A percentile compares a stretch with the other conserved stretches of the same genome.
phyloP scores from a whole-genome alignment of 1,140 invertebrate species.

The Drosophila oshimai region DNA sequence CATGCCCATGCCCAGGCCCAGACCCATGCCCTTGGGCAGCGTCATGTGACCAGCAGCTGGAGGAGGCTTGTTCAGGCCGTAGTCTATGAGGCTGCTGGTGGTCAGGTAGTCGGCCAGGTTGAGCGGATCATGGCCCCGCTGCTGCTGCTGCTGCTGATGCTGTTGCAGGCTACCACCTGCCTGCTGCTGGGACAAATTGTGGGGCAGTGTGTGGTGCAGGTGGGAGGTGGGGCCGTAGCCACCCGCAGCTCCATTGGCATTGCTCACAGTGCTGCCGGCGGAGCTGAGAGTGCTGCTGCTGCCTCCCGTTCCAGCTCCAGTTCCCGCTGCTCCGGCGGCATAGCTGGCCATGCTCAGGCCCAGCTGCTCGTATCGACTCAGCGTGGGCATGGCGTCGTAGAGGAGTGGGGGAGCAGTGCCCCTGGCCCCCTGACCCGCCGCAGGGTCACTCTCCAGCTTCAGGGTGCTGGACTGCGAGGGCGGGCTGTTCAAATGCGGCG shows the following conservation, averaged over 20 bases:
- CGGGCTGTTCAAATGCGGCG: conserved; percentile 73
- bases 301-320: conserved; percentile 33
- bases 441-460: conserved; percentile 64
- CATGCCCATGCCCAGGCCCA: conserved; percentile 13
- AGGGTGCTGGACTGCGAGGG: conserved; percentile 78
- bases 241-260: conserved; percentile 20
- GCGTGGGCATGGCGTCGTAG: conserved; percentile 74
- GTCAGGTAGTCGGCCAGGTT: conserved; percentile 77
- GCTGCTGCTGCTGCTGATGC: too few relatives aligned
- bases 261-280: conserved; percentile 52
- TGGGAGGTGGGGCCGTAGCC: conserved; percentile 55
- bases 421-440: conserved; percentile 39
- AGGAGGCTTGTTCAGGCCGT: conserved; percentile 74
- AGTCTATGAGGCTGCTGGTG: conserved; percentile 81
- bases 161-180: conserved; percentile 39
- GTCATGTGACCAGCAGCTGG: conserved; percentile 69
- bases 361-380: conserved; percentile 77
- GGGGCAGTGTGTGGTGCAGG: conserved; percentile 67
- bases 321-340: conserved; percentile 14
- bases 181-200: conserved; percentile 33
- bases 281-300: conserved; percentile 70
- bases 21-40: conserved; percentile 67
- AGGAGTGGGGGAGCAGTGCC: conserved; percentile 49
- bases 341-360: conserved; percentile 65
- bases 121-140: conserved; percentile 59